Evolutionary conservation across 92 coral and sea anemone genomes (phyloP).

Genomic region (Palythoa grandiflora): DNA sequence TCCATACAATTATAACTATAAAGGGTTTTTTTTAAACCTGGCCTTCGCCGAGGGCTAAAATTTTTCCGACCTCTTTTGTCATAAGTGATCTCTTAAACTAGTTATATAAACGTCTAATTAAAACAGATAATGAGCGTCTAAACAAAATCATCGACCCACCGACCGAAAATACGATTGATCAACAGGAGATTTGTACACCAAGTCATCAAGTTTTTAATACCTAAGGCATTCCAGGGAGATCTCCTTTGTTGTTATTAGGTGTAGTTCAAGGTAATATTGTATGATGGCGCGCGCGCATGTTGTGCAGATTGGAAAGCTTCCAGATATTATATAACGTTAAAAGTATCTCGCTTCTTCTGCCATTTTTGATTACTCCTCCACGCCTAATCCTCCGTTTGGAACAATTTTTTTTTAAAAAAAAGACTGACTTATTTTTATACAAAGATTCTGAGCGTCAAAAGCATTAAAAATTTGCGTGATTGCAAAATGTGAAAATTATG

Average conservation of each 20-base stretch:
- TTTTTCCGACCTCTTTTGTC: not conserved
- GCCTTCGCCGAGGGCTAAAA: not conserved
- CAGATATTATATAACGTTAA: not conserved
- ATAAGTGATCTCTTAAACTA: constrained; percentile 1
- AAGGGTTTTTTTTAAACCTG: not conserved
- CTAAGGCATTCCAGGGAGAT: not conserved
- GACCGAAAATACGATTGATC: constrained; percentile 12
- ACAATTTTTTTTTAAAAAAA: no score
- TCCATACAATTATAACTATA: not conserved
- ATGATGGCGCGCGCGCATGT: not conserved
- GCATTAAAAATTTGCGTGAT: not conserved
- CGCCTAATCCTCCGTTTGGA: not conserved
- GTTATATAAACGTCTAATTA: not conserved
- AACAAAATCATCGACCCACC: not conserved
- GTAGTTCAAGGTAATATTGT: not conserved
- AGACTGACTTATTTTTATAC: not conserved
- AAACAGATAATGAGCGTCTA: not conserved
- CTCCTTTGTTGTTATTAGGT: not conserved
- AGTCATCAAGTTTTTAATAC: not conserved
- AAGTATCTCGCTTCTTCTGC: not conserved
- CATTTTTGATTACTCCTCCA: not conserved
- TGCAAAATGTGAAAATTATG: no score
- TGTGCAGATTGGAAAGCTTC: not conserved
- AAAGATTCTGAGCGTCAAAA: not conserved
- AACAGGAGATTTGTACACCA: constrained; percentile 16